Base-by-base conservation (phyloP, 2,888 invertebrate genomes). In the Pandemis corylana region DNA sequence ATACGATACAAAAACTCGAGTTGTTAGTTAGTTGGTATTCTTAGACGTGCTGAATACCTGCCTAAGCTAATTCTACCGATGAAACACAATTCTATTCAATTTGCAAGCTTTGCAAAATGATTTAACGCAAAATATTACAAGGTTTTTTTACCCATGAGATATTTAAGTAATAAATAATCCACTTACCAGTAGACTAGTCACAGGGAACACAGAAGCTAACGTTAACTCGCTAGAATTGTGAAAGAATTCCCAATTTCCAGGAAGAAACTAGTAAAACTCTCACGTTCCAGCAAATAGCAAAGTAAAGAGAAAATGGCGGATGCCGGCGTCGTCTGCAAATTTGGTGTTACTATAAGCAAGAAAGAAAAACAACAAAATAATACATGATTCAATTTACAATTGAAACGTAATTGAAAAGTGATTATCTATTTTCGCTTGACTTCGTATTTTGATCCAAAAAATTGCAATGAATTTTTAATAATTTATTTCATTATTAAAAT, bases 261-360 rank as follows among this genome's bases (percentile, higher is more conserved):
- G 56, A 56, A n/a, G 1, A 56, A 15, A 56, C 0, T n/a, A 7
- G 53, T 3, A 5, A 53, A 20, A 56, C 9, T 12, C 28, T 36
- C 28, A 2, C 4, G 28, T 36, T 13, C 56, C 9, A 7, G 5
- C 56, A 56, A 13, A 42, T 9, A 20, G 63, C 20, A 49, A 56
- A 9, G 65, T 36, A 56, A 65, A 63, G 68, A 68, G 72, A 68
- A 53, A 66, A 61, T 72, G 64, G 63, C 70, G 53, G 44, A 70
- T 42, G 70, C 51, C 64, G 64, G 67, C n/a, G 13, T 36, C 28
- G 20, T 59, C 59, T 62, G 36, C 41, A 59, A 44, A 41, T 49
- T 41, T 41, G 46, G 61, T 59, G 59, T 71, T 59, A 15, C 59
- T 49, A 44, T 36, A 36, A 4, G 2, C 28, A 36, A 36, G 1